Evolutionary conservation across 2,113 vertebrate species (phyloP).

Genomic region (Callospermophilus lateralis): DNA sequence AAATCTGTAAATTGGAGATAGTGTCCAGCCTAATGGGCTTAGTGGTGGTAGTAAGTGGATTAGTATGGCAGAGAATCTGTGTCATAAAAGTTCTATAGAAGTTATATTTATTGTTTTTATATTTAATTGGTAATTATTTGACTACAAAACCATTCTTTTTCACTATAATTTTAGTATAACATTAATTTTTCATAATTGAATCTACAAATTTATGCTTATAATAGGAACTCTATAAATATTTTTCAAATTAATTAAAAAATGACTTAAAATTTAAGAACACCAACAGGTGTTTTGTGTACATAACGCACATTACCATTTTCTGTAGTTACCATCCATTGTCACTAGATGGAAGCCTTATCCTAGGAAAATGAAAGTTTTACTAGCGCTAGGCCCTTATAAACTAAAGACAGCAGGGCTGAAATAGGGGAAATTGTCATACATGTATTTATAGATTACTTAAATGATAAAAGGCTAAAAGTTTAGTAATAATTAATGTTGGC

Average conservation of each 20-base stretch:
- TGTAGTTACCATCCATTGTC: background rate
- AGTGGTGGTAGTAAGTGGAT: background rate
- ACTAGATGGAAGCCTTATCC: slow-evolving; percentile 69
- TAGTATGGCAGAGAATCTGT: background rate
- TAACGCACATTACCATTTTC: background rate
- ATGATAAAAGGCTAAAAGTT: background rate
- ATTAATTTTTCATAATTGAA: background rate
- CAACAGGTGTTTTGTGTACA: background rate
- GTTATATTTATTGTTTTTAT: background rate
- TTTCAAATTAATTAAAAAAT: background rate
- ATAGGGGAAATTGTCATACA: background rate
- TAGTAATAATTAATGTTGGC: background rate
- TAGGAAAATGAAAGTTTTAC: background rate
- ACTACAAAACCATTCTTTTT: background rate
- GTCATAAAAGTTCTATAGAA: background rate
- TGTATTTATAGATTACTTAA: background rate
- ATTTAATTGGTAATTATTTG: slow-evolving; percentile 8
- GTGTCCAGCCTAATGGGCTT: background rate
- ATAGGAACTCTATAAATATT: background rate
- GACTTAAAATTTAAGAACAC: background rate
- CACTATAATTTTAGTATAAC: background rate
- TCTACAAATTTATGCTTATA: background rate
- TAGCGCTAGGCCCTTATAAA: background rate
- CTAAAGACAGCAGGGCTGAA: background rate
- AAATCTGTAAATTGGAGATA: background rate